phyloP scores from a whole-genome alignment of 2,113 vertebrate genomes.

The Chlorodrepanis virens region DNA sequence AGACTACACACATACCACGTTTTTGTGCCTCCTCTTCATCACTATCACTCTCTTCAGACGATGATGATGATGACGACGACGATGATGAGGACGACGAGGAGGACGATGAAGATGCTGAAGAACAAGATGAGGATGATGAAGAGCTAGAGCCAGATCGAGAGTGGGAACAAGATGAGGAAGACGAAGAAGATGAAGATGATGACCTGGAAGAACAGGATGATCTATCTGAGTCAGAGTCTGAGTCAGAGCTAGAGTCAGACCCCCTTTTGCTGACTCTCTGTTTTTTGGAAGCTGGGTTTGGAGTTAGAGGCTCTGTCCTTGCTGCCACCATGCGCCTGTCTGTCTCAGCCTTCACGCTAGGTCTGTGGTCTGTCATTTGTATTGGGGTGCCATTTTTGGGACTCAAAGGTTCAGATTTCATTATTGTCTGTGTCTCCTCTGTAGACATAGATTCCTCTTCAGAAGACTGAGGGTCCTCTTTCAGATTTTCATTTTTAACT shows the following conservation, averaged over 20 bases:
- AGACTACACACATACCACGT: constrained; percentile 70
- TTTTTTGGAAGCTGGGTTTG: constrained; percentile 89
- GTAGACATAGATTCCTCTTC: constrained; percentile 82
- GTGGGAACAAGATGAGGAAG: constrained; percentile 89
- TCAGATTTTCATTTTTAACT: constrained; percentile 74
- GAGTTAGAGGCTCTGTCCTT: constrained; percentile 91
- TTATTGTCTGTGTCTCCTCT: constrained; percentile 69
- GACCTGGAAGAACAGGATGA: constrained; percentile 95
- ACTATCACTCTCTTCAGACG: constrained; percentile 91
- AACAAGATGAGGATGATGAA: constrained; percentile 81
- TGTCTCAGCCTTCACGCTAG: constrained; percentile 70
- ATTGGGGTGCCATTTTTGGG: constrained; percentile 75
- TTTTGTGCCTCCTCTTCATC: constrained; percentile 81
- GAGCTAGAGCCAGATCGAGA: constrained; percentile 89
- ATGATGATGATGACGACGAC: constrained; percentile 90
- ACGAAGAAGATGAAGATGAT: constrained; percentile 89
- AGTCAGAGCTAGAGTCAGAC: constrained; percentile 86
- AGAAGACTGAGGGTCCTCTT: constrained; percentile 82
- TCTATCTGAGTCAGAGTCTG: constrained; percentile 87
- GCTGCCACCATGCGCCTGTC: constrained; percentile 91
- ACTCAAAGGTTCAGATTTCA: constrained; percentile 79
- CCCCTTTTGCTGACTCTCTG: constrained; percentile 79
- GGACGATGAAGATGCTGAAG: constrained; percentile 78
- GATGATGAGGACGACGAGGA: constrained; percentile 85
- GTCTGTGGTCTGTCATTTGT: constrained; percentile 79